Percentiles rank a stretch among this genome's conserved stretches.
Conservation (phyloP, 2,888 invertebrate species). For the Oligia strigilis region DNA sequence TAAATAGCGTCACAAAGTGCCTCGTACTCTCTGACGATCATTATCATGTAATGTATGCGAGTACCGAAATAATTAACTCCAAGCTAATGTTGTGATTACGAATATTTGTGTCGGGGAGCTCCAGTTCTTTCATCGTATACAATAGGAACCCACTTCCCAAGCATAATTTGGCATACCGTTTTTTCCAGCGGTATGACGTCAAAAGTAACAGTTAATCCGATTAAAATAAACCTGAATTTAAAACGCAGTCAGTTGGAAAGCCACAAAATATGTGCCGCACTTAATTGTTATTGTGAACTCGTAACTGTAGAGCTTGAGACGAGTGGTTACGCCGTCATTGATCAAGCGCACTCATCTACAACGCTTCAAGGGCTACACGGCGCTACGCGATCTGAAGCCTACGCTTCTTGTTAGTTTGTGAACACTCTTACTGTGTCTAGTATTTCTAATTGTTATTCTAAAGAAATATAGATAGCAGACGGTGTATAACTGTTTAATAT, state of each 20-base stretch:
- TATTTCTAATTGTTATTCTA: conserved; percentile 12
- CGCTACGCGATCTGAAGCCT: conserved; percentile 71
- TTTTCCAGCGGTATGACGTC: conserved; percentile 80
- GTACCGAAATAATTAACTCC: conserved; percentile 61
- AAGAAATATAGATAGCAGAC: conserved; percentile 3
- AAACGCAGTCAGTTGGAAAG: conserved; percentile 75
- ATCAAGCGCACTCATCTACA: conserved; percentile 68
- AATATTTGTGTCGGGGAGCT: conserved; percentile 69
- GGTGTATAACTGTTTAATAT: conserved; percentile 1
- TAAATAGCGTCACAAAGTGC: conserved; percentile 23
- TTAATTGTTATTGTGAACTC: conserved; percentile 71
- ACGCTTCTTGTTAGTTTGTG: conserved; percentile 34
- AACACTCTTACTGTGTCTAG: conserved; percentile 12
- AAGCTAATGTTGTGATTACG: conserved; percentile 57
- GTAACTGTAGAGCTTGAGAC: conserved; percentile 62
- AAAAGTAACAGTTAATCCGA: conserved; percentile 83
- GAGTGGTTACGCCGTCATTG: conserved; percentile 61
- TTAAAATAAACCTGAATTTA: conserved; percentile 80
- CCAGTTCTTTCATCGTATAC: conserved; percentile 78
- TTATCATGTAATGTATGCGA: conserved; percentile 45
- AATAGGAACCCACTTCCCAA: conserved; percentile 87
- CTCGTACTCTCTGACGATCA: conserved; percentile 37
- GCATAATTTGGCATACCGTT: conserved; percentile 89
- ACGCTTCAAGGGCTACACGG: conserved; percentile 71
- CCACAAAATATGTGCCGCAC: conserved; percentile 72